Percentiles rank a stretch among this genome's conserved stretches.
These are phyloP conservation scores for Loriculus beryllinus DNA, from an alignment of 2,797 vertebrate species.

Conservation along the genomic window DNA sequence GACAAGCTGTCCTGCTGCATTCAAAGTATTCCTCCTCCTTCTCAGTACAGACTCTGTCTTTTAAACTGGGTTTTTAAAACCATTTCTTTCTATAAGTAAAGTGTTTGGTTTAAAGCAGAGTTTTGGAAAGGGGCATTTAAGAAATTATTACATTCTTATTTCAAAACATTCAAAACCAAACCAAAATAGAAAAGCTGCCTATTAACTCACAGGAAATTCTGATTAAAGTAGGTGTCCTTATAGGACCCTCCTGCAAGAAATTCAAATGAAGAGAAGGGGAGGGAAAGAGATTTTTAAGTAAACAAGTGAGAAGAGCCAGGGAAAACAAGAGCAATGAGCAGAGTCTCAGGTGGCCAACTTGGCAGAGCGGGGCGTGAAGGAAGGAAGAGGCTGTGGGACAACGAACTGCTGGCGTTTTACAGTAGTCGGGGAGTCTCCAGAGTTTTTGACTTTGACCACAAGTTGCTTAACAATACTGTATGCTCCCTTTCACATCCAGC, in stretches of 20 bases:
- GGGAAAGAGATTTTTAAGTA: conserved; percentile 41
- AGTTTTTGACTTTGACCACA: conserved; percentile 35
- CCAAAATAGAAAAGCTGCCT: not conserved
- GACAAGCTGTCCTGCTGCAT: conserved; percentile 9
- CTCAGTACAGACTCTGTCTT: not conserved
- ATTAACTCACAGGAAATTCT: conserved; percentile 24
- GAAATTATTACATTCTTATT: not conserved
- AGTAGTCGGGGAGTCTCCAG: conserved; percentile 35
- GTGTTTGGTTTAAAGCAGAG: not conserved
- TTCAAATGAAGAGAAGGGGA: conserved; percentile 33
- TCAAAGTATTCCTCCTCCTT: not conserved
- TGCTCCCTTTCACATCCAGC: not conserved
- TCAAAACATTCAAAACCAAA: not conserved
- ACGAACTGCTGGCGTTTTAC: conserved; percentile 10
- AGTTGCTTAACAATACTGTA: conserved; percentile 36
- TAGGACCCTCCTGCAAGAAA: conserved; percentile 57
- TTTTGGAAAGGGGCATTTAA: not conserved
- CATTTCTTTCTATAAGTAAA: not conserved
- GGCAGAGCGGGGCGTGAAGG: conserved; percentile 9
- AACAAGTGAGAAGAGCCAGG: conserved; percentile 54
- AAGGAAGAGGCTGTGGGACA: conserved; percentile 57
- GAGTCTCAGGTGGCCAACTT: conserved; percentile 63
- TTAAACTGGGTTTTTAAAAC: not conserved
- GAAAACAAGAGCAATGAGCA: conserved; percentile 45
- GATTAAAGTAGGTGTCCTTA: conserved; percentile 51